Evolutionary conservation across 2,888 invertebrate species (phyloP).

Genomic region (Odontocerum albicorne): DNA sequence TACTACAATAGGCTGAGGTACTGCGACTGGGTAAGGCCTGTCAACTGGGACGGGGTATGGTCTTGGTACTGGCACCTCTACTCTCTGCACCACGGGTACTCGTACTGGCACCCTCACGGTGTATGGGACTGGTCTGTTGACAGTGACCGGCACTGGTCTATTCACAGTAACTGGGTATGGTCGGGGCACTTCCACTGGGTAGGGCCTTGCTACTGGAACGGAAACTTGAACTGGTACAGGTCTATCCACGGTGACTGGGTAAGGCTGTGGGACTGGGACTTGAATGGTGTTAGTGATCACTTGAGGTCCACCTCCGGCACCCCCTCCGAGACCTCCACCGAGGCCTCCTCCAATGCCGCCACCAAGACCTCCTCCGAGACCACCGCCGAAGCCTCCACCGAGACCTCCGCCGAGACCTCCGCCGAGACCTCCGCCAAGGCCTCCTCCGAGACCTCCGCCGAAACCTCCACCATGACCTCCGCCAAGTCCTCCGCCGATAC

Average conservation of each 20-base stretch:
- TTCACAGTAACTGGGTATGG: conserved; percentile 30
- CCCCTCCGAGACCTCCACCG: too few species aligned
- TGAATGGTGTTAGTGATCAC: conserved; percentile 52
- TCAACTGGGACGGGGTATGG: conserved; percentile 57
- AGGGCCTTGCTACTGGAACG: conserved; percentile 54
- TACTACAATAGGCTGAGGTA: conserved; percentile 38
- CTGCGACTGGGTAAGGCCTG: conserved; percentile 53
- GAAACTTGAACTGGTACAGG: conserved; percentile 54
- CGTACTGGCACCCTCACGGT: conserved; percentile 27
- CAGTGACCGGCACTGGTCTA: conserved; percentile 23
- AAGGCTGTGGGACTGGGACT: conserved; percentile 54
- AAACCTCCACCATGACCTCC: too few species aligned
- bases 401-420: too few species aligned
- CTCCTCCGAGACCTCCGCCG: too few species aligned
- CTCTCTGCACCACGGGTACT: conserved; percentile 28
- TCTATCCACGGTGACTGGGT: conserved; percentile 54
- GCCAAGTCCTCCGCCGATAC: too few species aligned
- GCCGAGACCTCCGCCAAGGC: too few species aligned
- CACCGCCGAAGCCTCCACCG: too few species aligned
- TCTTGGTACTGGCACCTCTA: conserved; percentile 37
- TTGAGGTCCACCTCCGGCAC: too few species aligned
- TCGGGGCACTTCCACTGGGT: conserved; percentile 52
- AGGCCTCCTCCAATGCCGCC: too few species aligned
- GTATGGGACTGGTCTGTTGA: conserved; percentile 30
- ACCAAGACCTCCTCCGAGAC: too few species aligned